phyloP scores from a whole-genome alignment of 2,113 vertebrate species.

The Callopanchax toddi region DNA sequence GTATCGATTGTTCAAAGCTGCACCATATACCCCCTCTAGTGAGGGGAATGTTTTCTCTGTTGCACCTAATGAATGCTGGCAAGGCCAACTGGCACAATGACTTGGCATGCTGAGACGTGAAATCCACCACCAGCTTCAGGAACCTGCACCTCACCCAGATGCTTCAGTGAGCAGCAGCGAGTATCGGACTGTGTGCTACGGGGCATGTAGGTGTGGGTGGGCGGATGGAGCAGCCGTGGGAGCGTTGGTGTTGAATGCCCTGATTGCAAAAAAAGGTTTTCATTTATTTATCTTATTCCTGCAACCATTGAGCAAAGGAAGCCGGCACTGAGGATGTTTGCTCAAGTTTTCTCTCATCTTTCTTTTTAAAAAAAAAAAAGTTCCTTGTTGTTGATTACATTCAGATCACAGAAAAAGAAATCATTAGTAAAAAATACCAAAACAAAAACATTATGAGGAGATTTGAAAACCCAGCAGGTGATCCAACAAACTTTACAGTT shows the following conservation, averaged over 20 bases:
- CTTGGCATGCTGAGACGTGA: constrained; percentile 50
- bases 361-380: not conserved
- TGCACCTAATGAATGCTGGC: constrained; percentile 67
- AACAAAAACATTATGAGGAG: not conserved
- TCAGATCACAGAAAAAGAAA: not conserved
- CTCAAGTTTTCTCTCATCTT: constrained; percentile 31
- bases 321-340: constrained; percentile 19
- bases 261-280: constrained; percentile 29
- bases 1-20: constrained; percentile 72
- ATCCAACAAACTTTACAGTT: not conserved
- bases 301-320: constrained; percentile 43
- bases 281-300: constrained; percentile 1
- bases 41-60: constrained; percentile 57
- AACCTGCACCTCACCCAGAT: constrained; percentile 44
- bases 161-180: constrained; percentile 42
- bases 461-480: constrained; percentile 2
- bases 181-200: constrained; percentile 42
- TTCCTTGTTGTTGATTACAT: not conserved
- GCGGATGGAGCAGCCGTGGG: constrained; percentile 41
- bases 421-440: constrained; percentile 22
- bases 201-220: constrained; percentile 56
- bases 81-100: constrained; percentile 53
- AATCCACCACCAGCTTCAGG: constrained; percentile 45
- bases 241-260: constrained; percentile 32
- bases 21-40: constrained; percentile 45